These are phyloP conservation scores for Barypeithes pellucidus DNA, from an alignment of 2,888 invertebrate genomes.

Conservation along the genomic window DNA sequence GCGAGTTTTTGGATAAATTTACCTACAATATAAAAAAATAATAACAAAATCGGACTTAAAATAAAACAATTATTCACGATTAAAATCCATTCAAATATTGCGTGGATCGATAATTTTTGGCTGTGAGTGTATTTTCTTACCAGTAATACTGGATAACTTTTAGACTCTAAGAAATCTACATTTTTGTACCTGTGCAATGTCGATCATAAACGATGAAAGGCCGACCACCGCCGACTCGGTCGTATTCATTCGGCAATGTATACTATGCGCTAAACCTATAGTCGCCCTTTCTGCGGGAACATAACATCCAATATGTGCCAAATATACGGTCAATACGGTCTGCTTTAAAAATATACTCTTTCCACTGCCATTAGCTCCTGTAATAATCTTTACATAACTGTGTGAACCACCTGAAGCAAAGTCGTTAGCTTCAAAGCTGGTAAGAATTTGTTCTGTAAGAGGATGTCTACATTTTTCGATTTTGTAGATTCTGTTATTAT, in stretches of 20 bases:
- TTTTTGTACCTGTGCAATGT: conserved; percentile 87
- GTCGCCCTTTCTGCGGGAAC: conserved; percentile 86
- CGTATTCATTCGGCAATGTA: conserved; percentile 84
- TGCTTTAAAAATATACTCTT: conserved; percentile 95
- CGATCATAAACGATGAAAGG: conserved; percentile 90
- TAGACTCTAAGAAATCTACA: too few relatives aligned
- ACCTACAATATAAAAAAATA: too few relatives aligned
- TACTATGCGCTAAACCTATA: conserved; percentile 81
- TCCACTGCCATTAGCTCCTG: conserved; percentile 91
- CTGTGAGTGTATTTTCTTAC: too few relatives aligned
- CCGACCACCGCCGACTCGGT: conserved; percentile 85
- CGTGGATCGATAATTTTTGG: too few relatives aligned
- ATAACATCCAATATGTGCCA: conserved; percentile 92
- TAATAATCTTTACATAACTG: conserved; percentile 83
- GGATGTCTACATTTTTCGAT: conserved; percentile 79
- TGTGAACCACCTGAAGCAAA: conserved; percentile 74
- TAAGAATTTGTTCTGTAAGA: conserved; percentile 78
- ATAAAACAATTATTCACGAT: too few relatives aligned
- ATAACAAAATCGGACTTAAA: too few relatives aligned
- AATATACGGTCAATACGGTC: conserved; percentile 83
- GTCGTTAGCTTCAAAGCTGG: conserved; percentile 84
- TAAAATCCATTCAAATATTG: too few relatives aligned
- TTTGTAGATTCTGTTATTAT: conserved; percentile 64
- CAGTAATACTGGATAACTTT: too few relatives aligned
- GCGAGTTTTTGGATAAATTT: too few relatives aligned